A percentile compares a stretch with the other conserved stretches of the same genome.
Evolutionary conservation across 2,113 vertebrate species (phyloP).

Genomic region (Aegotheles bennettii): DNA sequence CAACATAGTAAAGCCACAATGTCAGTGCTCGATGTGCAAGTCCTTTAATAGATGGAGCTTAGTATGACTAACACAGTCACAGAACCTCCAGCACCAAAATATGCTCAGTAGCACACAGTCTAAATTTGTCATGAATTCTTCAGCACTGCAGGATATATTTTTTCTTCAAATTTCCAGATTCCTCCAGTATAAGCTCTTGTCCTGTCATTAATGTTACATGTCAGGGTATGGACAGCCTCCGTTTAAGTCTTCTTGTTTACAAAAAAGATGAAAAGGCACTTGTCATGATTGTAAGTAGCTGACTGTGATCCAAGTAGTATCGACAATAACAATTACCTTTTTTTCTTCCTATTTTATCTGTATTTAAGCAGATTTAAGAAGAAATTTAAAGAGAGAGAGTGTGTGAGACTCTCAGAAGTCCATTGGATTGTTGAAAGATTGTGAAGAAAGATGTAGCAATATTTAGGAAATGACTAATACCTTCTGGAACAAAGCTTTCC

Average conservation of each 20-base stretch:
- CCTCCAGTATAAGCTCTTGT: not conserved
- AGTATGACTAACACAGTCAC: not conserved
- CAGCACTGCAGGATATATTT: not conserved
- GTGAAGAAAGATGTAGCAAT: not conserved
- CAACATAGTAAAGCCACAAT: not conserved
- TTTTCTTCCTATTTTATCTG: not conserved
- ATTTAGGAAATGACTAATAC: not conserved
- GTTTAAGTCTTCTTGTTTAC: not conserved
- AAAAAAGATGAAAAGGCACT: not conserved
- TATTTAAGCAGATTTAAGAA: not conserved
- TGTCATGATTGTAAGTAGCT: not conserved
- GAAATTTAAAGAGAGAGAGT: not conserved
- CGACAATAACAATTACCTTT: not conserved
- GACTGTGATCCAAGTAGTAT: not conserved
- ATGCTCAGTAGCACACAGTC: not conserved
- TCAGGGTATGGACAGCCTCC: not conserved
- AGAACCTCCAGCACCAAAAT: not conserved
- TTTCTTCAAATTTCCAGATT: not conserved
- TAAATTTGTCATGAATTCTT: not conserved
- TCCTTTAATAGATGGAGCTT: not conserved
- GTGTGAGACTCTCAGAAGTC: not conserved
- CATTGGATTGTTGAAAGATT: not conserved
- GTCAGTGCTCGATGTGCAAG: fast-evolving
- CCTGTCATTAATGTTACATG: not conserved
- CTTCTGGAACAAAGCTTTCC: not conserved